phyloP scores from a whole-genome alignment of 2,888 invertebrate species.

The Tinea trinotella region DNA sequence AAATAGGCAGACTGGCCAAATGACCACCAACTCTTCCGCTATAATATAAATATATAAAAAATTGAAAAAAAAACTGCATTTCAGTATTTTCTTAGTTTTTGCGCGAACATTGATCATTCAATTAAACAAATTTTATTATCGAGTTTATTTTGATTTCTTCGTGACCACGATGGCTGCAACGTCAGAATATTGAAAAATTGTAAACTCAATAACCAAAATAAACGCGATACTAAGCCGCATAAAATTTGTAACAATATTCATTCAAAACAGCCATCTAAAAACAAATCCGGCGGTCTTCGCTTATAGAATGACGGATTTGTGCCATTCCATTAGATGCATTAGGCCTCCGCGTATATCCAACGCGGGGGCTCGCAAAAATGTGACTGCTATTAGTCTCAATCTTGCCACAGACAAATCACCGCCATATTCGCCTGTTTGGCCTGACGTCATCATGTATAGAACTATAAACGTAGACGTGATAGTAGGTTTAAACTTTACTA shows the following conservation, averaged over 20 bases:
- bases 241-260: not conserved
- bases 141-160: too few relatives aligned
- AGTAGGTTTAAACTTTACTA: not conserved
- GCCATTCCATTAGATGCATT: constrained; percentile 34
- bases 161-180: too few relatives aligned
- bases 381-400: constrained; percentile 34
- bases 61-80: too few relatives aligned
- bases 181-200: too few relatives aligned
- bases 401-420: constrained; percentile 31
- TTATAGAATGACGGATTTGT: constrained; percentile 24
- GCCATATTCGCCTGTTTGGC: constrained; percentile 23
- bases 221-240: too few relatives aligned
- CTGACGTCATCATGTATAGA: not conserved
- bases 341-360: constrained; percentile 19
- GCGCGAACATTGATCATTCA: too few relatives aligned
- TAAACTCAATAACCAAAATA: too few relatives aligned
- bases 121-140: too few relatives aligned
- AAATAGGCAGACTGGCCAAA: too few relatives aligned
- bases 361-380: constrained; percentile 27
- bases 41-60: too few relatives aligned
- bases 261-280: not conserved
- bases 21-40: too few relatives aligned
- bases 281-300: not conserved
- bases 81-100: too few relatives aligned
- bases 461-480: not conserved